Conservation (phyloP, 2,113 vertebrate genomes). For the Mugil cephalus region DNA sequence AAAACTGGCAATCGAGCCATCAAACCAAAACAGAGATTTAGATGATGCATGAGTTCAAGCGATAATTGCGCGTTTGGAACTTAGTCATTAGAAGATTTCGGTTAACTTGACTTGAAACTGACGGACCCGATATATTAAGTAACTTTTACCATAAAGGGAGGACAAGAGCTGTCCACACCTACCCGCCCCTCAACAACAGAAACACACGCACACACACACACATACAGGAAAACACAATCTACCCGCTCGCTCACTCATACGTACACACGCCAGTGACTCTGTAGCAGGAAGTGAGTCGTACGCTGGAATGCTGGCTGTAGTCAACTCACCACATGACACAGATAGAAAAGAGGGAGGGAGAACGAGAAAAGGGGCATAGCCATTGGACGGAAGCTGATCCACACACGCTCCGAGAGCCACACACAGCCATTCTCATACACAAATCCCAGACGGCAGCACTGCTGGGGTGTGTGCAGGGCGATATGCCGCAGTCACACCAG, state of each 20-base stretch:
- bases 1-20: neutral
- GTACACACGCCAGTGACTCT: constrained; percentile 33
- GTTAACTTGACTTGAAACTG: neutral
- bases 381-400: constrained; percentile 67
- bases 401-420: constrained; percentile 47
- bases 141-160: neutral
- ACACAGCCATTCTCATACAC: constrained; percentile 54
- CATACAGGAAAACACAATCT: constrained; percentile 30
- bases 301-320: constrained; percentile 78
- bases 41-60: neutral
- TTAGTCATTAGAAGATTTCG: neutral
- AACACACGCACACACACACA: constrained; percentile 3
- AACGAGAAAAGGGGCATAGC: constrained; percentile 63
- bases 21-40: constrained; percentile 2
- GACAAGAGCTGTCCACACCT: neutral
- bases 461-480: constrained; percentile 33
- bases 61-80: too few relatives aligned
- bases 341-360: constrained; percentile 21
- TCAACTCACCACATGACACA: constrained; percentile 53
- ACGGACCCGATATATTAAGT: neutral
- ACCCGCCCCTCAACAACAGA: neutral
- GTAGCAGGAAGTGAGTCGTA: constrained; percentile 80
- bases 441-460: constrained; percentile 47
- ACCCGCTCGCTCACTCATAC: constrained; percentile 21
- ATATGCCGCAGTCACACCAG: constrained; percentile 59